These are phyloP conservation scores for Sparus aurata DNA, from an alignment of 2,797 vertebrate species.

Conservation along the genomic window DNA sequence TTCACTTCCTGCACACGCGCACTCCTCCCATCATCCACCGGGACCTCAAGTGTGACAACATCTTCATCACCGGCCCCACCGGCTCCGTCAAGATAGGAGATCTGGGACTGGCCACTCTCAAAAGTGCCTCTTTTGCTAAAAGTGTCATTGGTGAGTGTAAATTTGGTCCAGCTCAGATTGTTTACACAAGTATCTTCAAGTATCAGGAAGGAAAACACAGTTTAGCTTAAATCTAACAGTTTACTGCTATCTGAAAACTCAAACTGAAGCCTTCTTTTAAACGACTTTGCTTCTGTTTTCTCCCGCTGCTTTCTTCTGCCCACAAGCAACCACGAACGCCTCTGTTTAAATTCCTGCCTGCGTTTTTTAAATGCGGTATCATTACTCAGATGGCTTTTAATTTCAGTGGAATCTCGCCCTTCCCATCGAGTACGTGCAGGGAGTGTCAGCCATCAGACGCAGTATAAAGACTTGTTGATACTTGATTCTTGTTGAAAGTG, in stretches of 20 bases:
- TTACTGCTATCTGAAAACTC: not conserved
- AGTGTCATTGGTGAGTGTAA: conserved; percentile 93
- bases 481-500: conserved; percentile 14
- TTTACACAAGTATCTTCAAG: not conserved
- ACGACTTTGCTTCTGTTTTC: not conserved
- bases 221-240: not conserved
- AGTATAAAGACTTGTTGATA: conserved; percentile 18
- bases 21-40: conserved; percentile 97
- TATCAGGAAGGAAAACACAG: too few species aligned
- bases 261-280: not conserved
- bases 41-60: conserved; percentile 99
- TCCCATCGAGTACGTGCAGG: conserved; percentile 1
- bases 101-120: conserved; percentile 96
- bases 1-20: conserved; percentile 97
- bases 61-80: conserved; percentile 98
- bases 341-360: conserved; percentile 15
- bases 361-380: conserved; percentile 5
- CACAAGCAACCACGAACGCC: not conserved
- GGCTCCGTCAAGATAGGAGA: conserved; percentile 98
- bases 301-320: not conserved
- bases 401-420: conserved; percentile 27
- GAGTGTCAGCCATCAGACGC: conserved; percentile 15
- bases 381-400: conserved; percentile 33
- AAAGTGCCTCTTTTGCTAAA: conserved; percentile 97
- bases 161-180: not conserved